Conservation (phyloP, 2,797 vertebrate species). For the Heteromormyrus szaboi region DNA sequence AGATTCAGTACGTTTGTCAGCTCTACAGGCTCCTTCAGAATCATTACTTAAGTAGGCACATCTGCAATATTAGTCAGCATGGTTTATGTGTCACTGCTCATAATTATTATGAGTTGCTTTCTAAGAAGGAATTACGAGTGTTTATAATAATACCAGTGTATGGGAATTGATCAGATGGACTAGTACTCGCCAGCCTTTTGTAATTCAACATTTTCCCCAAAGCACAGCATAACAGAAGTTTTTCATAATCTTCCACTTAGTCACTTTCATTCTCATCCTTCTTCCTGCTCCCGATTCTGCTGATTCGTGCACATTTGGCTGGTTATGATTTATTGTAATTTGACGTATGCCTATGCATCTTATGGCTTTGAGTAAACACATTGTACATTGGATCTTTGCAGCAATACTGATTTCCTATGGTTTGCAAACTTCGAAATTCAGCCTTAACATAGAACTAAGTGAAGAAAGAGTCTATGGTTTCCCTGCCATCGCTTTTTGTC, state of each 20-base stretch:
- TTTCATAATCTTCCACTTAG: not conserved
- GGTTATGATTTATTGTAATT: not conserved
- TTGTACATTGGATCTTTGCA: not conserved
- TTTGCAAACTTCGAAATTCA: not conserved
- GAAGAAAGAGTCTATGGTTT: not conserved
- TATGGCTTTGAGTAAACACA: not conserved
- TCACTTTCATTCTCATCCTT: not conserved
- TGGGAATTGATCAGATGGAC: not conserved
- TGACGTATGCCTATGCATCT: not conserved
- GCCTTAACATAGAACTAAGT: not conserved
- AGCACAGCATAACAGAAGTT: not conserved
- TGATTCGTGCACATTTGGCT: not conserved
- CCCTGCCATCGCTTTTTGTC: not conserved
- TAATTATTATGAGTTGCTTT: constrained; percentile 16
- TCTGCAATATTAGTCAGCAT: not conserved
- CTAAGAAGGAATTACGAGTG: not conserved
- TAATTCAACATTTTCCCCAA: not conserved
- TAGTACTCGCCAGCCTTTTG: not conserved
- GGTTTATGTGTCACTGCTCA: not conserved
- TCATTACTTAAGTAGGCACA: constrained; percentile 5
- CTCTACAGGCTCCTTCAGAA: not conserved
- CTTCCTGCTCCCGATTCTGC: not conserved
- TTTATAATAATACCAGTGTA: not conserved
- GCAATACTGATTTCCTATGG: not conserved
- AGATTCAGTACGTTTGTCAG: not conserved